Conservation (phyloP, 2,888 invertebrate genomes). For the Trilocha varians region DNA sequence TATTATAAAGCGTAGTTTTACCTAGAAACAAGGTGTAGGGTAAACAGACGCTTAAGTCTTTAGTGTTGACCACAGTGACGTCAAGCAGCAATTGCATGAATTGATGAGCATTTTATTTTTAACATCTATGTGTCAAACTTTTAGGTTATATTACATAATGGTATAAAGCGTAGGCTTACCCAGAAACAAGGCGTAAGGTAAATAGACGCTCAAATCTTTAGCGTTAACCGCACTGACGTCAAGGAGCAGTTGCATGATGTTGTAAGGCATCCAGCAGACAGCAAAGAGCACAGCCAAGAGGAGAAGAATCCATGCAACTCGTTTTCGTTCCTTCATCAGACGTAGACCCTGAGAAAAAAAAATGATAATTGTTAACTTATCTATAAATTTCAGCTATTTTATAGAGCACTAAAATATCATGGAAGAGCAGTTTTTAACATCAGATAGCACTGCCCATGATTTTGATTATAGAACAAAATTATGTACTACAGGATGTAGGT, state of each 20-base stretch:
- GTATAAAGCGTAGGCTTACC: no score
- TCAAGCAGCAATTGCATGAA: constrained; percentile 79
- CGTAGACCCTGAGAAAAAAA: constrained; percentile 73
- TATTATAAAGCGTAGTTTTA: no score
- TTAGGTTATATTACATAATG: no score
- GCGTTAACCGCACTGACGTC: constrained; percentile 69
- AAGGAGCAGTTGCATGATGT: constrained; percentile 77
- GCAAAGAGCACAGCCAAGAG: constrained; percentile 82
- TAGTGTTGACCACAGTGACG: constrained; percentile 54
- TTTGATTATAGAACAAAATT: no score
- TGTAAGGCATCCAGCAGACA: constrained; percentile 84
- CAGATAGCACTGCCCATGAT: no score
- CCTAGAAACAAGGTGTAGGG: constrained; percentile 79
- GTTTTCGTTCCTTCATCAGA: constrained; percentile 78
- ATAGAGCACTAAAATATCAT: no score
- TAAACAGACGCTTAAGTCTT: constrained; percentile 49
- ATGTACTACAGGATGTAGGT: no score
- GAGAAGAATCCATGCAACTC: constrained; percentile 82
- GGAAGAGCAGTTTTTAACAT: no score
- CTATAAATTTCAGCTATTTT: no score
- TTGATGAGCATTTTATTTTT: no score
- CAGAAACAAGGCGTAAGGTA: constrained; percentile 79
- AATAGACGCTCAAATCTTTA: constrained; percentile 45
- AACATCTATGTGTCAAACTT: no score
- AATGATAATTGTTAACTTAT: no score